Evolutionary conservation across 2,888 invertebrate species (phyloP), one percentile per base, ranked within the genome.

Genomic region (Polydesmus complanatus): DNA sequence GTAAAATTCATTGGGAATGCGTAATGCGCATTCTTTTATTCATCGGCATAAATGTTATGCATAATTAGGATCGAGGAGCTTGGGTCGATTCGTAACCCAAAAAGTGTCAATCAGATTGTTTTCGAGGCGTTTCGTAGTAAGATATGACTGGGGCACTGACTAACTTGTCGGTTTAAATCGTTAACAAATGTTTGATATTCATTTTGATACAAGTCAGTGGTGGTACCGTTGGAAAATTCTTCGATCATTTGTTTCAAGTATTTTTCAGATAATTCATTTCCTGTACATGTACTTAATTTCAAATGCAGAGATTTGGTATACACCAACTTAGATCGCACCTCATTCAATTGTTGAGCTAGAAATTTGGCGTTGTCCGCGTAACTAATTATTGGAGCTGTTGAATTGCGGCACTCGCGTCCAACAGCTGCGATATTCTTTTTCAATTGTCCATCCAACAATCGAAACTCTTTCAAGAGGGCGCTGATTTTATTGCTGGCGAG

Each of bases 251-350:
- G n/a, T n/a, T n/a, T n/a, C n/a, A n/a, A n/a, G 19, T 58, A 47
- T 21, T 26, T 23, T n/a, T 11, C 3, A 11, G 58, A 19, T 8
- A 58, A n/a, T 8, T 23, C 50, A 22, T 58, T 11, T 5, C 50
- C 21, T 49, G 51, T 50, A 8, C 21, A 23, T 3, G 58, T 58
- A 11, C 50, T 51, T 21, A 58, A 26, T 19, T n/a, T 26, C 22
- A 58, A 25, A 26, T 58, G 58, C 50, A 58, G 25, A 5, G 58
- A 47, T 51, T 25, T 49, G 50, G 58, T 25, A 18, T 58, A 22
- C 11, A 3, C 23, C 18, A 58, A 23, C 14, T 51, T 18, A 5
- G 27, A 18, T 19, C 51, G 49, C 2, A 51, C 19, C 21, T 19
- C 8, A 21, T 50, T 52, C 58, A 58, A 19, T 25, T 58, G 47